These are phyloP conservation scores for Morelia viridis DNA, from an alignment of 2,797 vertebrate genomes.

Conservation along the genomic window DNA sequence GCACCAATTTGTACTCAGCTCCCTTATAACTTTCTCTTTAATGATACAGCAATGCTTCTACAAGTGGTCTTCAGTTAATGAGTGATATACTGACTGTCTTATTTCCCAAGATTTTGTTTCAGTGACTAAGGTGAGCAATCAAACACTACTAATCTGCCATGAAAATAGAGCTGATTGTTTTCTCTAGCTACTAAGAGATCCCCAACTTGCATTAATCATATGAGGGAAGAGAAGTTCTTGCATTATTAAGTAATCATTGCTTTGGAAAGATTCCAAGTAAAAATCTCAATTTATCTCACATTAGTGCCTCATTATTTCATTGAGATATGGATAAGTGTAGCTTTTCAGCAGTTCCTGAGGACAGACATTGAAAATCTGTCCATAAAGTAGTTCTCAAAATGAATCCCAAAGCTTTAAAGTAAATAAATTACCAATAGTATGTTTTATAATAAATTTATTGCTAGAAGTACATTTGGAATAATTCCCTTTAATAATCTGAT, in stretches of 20 bases:
- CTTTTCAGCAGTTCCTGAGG: neutral
- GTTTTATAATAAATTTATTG: neutral
- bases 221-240: neutral
- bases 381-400: neutral
- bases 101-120: neutral
- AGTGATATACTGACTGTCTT: neutral
- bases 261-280: neutral
- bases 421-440: neutral
- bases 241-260: slow-evolving; percentile 5
- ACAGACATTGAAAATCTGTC: neutral
- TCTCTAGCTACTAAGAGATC: neutral
- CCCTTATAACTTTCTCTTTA: neutral
- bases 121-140: neutral
- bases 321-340: neutral
- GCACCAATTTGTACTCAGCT: neutral
- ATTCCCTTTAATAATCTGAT: neutral
- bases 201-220: neutral
- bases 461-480: neutral
- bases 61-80: neutral
- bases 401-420: neutral
- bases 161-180: neutral
- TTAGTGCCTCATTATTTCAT: neutral
- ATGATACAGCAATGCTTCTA: neutral
- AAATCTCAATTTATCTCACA: slow-evolving; percentile 3
- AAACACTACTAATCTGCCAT: neutral